These are phyloP conservation scores for Merluccius polli DNA, from an alignment of 2,797 vertebrate genomes.

Conservation along the genomic window DNA sequence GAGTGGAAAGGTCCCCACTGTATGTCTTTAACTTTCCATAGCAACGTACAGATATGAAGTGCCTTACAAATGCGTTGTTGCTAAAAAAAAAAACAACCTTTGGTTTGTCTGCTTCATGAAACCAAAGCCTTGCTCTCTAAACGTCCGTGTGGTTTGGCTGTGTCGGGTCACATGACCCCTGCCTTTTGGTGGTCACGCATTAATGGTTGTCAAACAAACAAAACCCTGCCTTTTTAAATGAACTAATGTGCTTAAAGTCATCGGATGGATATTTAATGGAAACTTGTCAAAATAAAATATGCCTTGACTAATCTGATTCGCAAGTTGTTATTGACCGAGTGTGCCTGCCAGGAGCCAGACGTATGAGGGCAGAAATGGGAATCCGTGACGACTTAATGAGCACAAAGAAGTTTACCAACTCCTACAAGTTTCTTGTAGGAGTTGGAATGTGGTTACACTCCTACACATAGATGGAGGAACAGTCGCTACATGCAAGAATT, in stretches of 20 bases:
- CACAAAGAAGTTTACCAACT: not conserved
- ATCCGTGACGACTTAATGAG: not conserved
- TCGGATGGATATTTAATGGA: not conserved
- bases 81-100: slow-evolving; percentile 40
- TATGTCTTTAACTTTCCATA: slow-evolving; percentile 32
- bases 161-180: slow-evolving; percentile 36
- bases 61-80: slow-evolving; percentile 52
- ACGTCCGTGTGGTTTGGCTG: slow-evolving; percentile 5
- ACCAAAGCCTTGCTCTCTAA: slow-evolving; percentile 38
- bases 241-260: not conserved
- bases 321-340: not conserved
- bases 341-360: not conserved
- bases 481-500: too few species aligned
- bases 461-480: too few species aligned
- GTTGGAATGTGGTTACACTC: not conserved
- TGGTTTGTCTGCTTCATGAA: slow-evolving; percentile 25
- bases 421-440: not conserved
- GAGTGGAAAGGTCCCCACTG: slow-evolving; percentile 26
- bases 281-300: slow-evolving; percentile 4
- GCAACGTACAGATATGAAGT: slow-evolving; percentile 43
- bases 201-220: slow-evolving; percentile 11
- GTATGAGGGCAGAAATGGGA: not conserved
- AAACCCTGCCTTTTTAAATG: not conserved
- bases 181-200: slow-evolving; percentile 26
- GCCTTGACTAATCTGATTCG: not conserved